Evolutionary conservation across 2,797 vertebrate genomes (phyloP).

Genomic region (Enteromius thamalakanensis): DNA sequence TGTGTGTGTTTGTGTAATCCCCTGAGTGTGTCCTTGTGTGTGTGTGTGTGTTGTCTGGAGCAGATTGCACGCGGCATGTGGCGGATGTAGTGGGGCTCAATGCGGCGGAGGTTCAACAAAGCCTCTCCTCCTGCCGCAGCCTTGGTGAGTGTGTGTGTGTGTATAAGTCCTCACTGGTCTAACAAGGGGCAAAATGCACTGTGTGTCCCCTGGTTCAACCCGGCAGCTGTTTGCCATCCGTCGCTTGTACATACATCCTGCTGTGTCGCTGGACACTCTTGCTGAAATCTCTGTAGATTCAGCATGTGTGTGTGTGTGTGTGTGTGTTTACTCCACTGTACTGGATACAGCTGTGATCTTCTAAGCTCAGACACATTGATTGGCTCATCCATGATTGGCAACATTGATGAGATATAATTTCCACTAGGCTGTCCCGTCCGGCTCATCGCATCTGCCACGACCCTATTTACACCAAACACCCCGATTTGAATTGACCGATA

Average conservation of each 20-base stretch:
- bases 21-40: slow-evolving; percentile 49
- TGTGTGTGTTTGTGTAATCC: slow-evolving; percentile 46
- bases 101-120: slow-evolving; percentile 60
- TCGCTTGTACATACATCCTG: slow-evolving; percentile 46
- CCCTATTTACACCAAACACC: slow-evolving; percentile 20
- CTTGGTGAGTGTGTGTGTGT: slow-evolving; percentile 46
- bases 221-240: slow-evolving; percentile 58
- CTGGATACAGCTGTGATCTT: slow-evolving; percentile 47
- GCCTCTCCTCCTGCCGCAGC: slow-evolving; percentile 59
- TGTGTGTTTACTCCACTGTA: slow-evolving; percentile 17
- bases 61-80: slow-evolving; percentile 62
- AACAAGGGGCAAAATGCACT: slow-evolving; percentile 44
- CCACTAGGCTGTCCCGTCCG: slow-evolving; percentile 7
- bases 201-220: slow-evolving; percentile 54
- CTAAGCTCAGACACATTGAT: slow-evolving; percentile 43
- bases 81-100: slow-evolving; percentile 57
- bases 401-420: slow-evolving; percentile 31
- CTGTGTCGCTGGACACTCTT: slow-evolving; percentile 46
- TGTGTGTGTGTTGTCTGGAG: slow-evolving; percentile 49
- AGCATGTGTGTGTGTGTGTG: neutral
- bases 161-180: slow-evolving; percentile 41
- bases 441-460: slow-evolving; percentile 15
- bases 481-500: slow-evolving; percentile 6
- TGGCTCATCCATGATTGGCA: slow-evolving; percentile 18
- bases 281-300: neutral